Evolutionary conservation across 1,140 invertebrate species (phyloP).

Genomic region (Drosophila kanapiae): DNA sequence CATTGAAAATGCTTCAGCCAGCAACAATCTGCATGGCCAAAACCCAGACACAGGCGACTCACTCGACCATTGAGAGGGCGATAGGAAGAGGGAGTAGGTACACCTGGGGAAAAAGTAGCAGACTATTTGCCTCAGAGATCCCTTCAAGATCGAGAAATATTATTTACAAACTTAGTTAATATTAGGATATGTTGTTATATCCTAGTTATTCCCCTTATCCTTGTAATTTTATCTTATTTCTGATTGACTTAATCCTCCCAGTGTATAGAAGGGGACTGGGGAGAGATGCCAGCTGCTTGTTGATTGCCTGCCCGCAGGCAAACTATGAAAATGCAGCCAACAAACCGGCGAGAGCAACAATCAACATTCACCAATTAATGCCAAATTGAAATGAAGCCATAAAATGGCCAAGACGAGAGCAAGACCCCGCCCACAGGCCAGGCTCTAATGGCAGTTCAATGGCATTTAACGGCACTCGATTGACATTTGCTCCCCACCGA

Average conservation of each 20-base stretch:
- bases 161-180: background rate
- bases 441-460: conserved; percentile 41
- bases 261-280: conserved; percentile 13
- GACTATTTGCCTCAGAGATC: no score
- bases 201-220: no score
- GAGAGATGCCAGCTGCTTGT: conserved; percentile 39
- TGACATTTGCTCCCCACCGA: conserved; percentile 34
- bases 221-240: no score
- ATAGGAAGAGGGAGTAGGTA: conserved; percentile 1
- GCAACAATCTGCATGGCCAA: conserved; percentile 73
- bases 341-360: conserved; percentile 30
- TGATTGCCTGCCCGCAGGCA: conserved; percentile 48
- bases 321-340: conserved; percentile 50
- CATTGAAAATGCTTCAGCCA: conserved; percentile 70
- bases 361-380: conserved; percentile 65
- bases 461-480: conserved; percentile 51
- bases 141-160: background rate
- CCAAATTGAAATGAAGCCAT: conserved; percentile 78
- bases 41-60: conserved; percentile 27
- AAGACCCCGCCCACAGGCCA: conserved; percentile 19
- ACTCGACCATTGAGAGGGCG: conserved; percentile 28
- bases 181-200: no score
- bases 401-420: conserved; percentile 47
- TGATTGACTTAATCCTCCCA: background rate
- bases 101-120: conserved; percentile 11